phyloP scores from a whole-genome alignment of 2,113 vertebrate species.

The Sylvilagus bachmani region DNA sequence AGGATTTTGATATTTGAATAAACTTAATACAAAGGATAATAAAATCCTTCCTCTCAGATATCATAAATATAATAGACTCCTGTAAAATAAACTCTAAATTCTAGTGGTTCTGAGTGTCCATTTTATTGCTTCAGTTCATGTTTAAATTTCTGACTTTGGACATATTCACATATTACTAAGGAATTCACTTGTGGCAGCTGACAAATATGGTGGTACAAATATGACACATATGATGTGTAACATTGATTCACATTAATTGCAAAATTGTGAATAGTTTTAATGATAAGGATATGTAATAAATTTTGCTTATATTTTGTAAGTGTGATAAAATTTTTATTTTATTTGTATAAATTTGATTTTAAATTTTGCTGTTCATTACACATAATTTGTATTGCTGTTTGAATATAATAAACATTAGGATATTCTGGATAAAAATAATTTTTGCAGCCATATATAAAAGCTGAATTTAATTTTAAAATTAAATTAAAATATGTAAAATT shows the following conservation, averaged over 20 bases:
- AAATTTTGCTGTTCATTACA: not conserved
- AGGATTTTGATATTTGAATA: constrained; percentile 1
- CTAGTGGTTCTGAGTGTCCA: not conserved
- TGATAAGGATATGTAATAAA: not conserved
- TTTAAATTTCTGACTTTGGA: not conserved
- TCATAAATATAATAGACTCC: not conserved
- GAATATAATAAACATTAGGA: not conserved
- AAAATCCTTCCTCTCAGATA: not conserved
- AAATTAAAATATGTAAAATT: too few relatives aligned
- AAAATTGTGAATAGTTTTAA: constrained; percentile 5
- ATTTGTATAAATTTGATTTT: not conserved
- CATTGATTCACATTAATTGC: not conserved
- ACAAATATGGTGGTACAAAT: not conserved
- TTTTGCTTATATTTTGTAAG: not conserved
- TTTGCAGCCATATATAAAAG: not conserved
- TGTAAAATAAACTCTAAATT: constrained; percentile 38
- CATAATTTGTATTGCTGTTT: not conserved
- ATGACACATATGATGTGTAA: not conserved
- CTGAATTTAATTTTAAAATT: not conserved
- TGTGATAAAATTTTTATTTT: not conserved
- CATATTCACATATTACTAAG: constrained; percentile 17
- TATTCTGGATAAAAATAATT: not conserved
- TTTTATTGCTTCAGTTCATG: not conserved
- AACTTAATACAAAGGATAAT: constrained; percentile 12
- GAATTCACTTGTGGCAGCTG: not conserved